These are phyloP conservation scores for Sinocyclocheilus rhinocerous DNA, from an alignment of 2,113 vertebrate genomes.

Conservation along the genomic window DNA sequence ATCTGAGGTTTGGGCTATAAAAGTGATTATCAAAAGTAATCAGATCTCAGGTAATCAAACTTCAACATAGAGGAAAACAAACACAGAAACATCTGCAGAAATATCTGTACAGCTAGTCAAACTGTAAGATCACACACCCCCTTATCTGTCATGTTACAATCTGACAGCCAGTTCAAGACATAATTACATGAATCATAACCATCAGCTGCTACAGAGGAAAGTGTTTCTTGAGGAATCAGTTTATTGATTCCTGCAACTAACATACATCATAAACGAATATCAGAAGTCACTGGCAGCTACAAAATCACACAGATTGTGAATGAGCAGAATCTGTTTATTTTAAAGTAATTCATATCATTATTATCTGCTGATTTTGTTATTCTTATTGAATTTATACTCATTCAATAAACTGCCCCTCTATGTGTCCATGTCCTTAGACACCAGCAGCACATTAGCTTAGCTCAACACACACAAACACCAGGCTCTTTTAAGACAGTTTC, in stretches of 20 bases:
- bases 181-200: background rate
- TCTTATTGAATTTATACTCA: background rate
- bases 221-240: background rate
- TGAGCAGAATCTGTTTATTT: background rate
- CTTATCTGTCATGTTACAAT: background rate
- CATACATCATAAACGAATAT: background rate
- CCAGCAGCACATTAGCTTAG: conserved; percentile 36
- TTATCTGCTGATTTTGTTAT: background rate
- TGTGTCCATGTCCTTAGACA: conserved; percentile 17
- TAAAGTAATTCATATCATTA: too few relatives aligned
- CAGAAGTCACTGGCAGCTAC: background rate
- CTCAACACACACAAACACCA: conserved; percentile 7
- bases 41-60: too few relatives aligned
- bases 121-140: background rate
- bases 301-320: background rate
- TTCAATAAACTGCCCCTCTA: background rate
- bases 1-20: too few relatives aligned
- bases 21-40: too few relatives aligned
- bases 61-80: too few relatives aligned
- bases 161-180: background rate
- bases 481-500: background rate
- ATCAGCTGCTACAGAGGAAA: background rate
- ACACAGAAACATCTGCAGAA: too few relatives aligned
- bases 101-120: background rate
- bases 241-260: background rate